Evolutionary conservation across 2,113 vertebrate species (phyloP).

Genomic region (Himantopus leucocephalus): DNA sequence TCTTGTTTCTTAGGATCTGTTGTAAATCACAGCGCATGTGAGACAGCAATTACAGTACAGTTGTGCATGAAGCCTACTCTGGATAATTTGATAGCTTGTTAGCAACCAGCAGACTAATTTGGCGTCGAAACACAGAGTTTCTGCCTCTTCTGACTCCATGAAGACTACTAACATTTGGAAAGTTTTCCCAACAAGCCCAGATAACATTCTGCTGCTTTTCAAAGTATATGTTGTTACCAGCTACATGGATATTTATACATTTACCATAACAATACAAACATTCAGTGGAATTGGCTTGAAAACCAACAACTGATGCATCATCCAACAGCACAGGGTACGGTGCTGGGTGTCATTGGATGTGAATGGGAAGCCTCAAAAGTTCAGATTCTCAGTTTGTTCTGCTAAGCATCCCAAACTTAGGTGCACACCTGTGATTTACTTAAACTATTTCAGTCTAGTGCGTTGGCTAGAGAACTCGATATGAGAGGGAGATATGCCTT

Average conservation of each 20-base stretch:
- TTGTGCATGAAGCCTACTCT: background rate
- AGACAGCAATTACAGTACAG: background rate
- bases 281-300: background rate
- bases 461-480: background rate
- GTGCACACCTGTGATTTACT: background rate
- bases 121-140: background rate
- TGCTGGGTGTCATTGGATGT: background rate
- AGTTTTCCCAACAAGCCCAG: background rate
- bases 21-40: background rate
- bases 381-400: background rate
- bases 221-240: background rate
- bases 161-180: background rate
- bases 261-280: background rate
- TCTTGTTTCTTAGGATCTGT: background rate
- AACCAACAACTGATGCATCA: background rate
- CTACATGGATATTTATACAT: background rate
- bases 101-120: background rate
- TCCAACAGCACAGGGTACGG: accelerated
- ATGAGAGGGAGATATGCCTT: background rate
- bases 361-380: background rate
- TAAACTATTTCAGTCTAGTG: background rate
- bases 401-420: background rate
- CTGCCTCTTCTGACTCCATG: background rate
- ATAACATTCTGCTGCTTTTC: background rate
- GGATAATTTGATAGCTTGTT: background rate